These are phyloP conservation scores for Ivindomyrus marchei DNA, from an alignment of 2,113 vertebrate genomes.

Conservation along the genomic window DNA sequence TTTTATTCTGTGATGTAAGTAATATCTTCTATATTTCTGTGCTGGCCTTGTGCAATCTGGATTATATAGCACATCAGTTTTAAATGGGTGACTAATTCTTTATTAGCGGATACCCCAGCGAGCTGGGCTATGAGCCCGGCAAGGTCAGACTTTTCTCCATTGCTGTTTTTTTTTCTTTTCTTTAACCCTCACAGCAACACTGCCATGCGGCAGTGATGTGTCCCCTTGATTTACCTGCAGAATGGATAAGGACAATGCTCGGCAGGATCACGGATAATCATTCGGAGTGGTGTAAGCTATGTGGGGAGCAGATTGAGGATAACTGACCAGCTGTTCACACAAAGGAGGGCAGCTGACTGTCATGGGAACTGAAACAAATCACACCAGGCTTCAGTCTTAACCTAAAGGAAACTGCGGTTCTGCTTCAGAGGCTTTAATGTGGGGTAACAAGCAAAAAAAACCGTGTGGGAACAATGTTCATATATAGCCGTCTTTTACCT, in stretches of 20 bases:
- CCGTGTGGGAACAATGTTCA: neutral
- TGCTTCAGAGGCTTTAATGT: neutral
- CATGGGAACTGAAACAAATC: neutral
- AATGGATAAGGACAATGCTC: neutral
- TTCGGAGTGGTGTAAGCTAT: neutral
- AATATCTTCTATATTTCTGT: neutral
- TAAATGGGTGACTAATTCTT: constrained; percentile 4
- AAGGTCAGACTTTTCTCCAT: neutral
- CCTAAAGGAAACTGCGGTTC: neutral
- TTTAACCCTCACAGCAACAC: neutral
- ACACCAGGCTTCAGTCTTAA: neutral
- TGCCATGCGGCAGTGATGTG: neutral
- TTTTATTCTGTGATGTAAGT: neutral
- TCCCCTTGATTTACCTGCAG: neutral
- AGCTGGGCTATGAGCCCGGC: neutral
- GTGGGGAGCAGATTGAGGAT: neutral
- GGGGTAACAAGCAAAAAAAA: neutral
- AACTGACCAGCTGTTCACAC: neutral
- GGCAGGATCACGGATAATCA: neutral
- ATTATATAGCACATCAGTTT: neutral
- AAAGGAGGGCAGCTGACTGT: neutral
- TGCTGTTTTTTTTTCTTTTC: neutral
- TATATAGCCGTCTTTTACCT: neutral
- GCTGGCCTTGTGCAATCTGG: neutral
- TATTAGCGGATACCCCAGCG: neutral